These are phyloP conservation scores for Megalops atlanticus DNA, from an alignment of 2,113 vertebrate species.

Conservation along the genomic window DNA sequence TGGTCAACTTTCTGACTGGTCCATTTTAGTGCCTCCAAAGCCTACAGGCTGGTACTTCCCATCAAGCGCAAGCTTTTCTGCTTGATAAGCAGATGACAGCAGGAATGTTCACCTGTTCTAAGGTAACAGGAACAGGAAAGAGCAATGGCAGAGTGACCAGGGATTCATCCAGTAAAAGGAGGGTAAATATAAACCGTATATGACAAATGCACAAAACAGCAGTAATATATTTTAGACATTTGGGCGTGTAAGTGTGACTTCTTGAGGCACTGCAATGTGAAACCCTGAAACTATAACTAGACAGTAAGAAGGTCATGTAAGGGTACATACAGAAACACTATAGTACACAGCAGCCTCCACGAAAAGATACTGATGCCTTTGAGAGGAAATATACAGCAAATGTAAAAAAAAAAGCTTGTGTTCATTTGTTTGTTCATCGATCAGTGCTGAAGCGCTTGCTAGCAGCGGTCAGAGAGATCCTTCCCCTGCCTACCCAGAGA, in stretches of 20 bases:
- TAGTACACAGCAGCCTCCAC: conserved; percentile 1
- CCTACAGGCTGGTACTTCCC: neutral
- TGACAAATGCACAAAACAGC: conserved; percentile 9
- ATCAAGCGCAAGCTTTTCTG: neutral
- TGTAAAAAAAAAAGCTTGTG: neutral
- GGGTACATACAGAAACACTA: neutral
- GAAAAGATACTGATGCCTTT: neutral
- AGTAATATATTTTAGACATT: neutral
- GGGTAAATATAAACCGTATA: conserved; percentile 10
- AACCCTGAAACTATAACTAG: neutral
- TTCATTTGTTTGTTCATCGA: neutral
- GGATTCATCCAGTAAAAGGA: neutral
- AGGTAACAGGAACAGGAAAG: conserved; percentile 1
- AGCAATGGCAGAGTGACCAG: neutral
- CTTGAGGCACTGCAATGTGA: neutral
- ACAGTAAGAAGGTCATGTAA: neutral
- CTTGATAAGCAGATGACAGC: neutral
- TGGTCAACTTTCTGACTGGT: neutral
- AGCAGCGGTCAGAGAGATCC: neutral
- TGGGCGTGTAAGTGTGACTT: neutral
- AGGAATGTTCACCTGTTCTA: neutral
- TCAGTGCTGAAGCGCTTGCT: neutral
- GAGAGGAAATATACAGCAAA: neutral
- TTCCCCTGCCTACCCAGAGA: neutral
- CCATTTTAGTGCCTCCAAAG: neutral